Evolutionary conservation across 2,888 invertebrate species (phyloP).

Genomic region (Zhengitettix transpicula): DNA sequence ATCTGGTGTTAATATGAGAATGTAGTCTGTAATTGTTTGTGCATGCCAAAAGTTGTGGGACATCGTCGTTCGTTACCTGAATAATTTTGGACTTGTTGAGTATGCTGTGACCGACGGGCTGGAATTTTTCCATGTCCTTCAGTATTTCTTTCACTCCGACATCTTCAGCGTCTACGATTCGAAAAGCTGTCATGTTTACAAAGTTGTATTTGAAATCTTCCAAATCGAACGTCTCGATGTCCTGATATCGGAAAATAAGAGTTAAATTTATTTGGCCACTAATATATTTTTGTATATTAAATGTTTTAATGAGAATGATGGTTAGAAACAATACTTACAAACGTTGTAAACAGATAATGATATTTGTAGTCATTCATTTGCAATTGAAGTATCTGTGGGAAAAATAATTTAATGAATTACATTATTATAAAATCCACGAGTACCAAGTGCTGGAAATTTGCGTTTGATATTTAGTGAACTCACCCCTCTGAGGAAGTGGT

Average conservation of each 20-base stretch:
- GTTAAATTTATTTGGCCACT: not conserved
- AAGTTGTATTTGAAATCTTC: slow-evolving; percentile 61
- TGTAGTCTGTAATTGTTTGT: too few species aligned
- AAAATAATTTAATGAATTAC: not conserved
- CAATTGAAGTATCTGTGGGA: slow-evolving; percentile 52
- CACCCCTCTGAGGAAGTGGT: slow-evolving; percentile 57
- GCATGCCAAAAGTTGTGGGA: not conserved
- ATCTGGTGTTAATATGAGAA: too few species aligned
- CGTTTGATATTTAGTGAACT: slow-evolving; percentile 20
- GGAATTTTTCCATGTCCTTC: slow-evolving; percentile 53
- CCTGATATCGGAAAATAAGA: slow-evolving; percentile 21
- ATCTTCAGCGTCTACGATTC: slow-evolving; percentile 53
- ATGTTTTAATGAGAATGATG: not conserved
- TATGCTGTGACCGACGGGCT: slow-evolving; percentile 31
- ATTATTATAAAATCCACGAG: not conserved
- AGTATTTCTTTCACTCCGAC: slow-evolving; percentile 45
- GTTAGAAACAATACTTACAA: slow-evolving; percentile 28
- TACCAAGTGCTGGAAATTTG: not conserved
- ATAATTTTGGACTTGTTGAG: slow-evolving; percentile 32
- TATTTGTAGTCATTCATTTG: slow-evolving; percentile 77
- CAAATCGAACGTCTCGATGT: slow-evolving; percentile 47
- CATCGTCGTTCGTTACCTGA: slow-evolving; percentile 24
- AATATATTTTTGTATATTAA: not conserved
- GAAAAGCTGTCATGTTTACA: slow-evolving; percentile 58
- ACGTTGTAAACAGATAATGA: slow-evolving; percentile 64